Evolutionary conservation across 37 sponge, comb jelly and placozoan species (phyloP).

Genomic region (Beroe forskalii): DNA sequence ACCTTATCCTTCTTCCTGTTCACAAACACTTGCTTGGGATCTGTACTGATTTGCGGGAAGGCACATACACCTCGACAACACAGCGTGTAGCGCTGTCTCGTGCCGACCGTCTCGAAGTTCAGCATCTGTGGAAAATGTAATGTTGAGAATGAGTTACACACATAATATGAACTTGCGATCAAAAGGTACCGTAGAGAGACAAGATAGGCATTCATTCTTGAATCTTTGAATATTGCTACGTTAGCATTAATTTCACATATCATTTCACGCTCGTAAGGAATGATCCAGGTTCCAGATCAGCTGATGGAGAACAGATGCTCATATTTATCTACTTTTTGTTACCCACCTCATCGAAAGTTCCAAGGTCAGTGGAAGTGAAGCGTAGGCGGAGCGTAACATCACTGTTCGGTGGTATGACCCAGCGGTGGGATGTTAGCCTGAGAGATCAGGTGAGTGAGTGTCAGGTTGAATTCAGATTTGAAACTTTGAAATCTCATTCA

Average conservation of each 20-base stretch:
- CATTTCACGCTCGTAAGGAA: too few species aligned
- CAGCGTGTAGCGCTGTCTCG: constrained; percentile 80
- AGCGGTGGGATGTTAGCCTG: constrained; percentile 82
- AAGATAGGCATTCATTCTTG: too few species aligned
- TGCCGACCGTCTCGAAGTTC: constrained; percentile 93
- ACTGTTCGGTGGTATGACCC: constrained; percentile 83
- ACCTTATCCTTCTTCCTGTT: constrained; percentile 70
- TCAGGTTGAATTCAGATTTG: not conserved
- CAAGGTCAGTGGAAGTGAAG: constrained; percentile 80
- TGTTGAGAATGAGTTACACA: too few species aligned
- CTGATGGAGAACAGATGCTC: too few species aligned
- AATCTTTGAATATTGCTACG: too few species aligned
- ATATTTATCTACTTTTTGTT: too few species aligned
- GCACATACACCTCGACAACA: constrained; percentile 88
- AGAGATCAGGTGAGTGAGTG: not conserved
- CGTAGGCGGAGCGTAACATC: constrained; percentile 71
- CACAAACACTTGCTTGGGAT: constrained; percentile 89
- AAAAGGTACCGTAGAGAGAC: too few species aligned
- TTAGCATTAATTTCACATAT: too few species aligned
- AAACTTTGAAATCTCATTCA: not conserved
- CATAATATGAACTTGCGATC: too few species aligned
- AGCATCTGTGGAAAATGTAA: constrained; percentile 67
- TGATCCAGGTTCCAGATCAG: too few species aligned
- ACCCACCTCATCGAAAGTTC: constrained; percentile 78
- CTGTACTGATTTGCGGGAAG: constrained; percentile 79